Base-by-base conservation (phyloP, 2,797 vertebrate species). In the Propithecus perrieri region DNA sequence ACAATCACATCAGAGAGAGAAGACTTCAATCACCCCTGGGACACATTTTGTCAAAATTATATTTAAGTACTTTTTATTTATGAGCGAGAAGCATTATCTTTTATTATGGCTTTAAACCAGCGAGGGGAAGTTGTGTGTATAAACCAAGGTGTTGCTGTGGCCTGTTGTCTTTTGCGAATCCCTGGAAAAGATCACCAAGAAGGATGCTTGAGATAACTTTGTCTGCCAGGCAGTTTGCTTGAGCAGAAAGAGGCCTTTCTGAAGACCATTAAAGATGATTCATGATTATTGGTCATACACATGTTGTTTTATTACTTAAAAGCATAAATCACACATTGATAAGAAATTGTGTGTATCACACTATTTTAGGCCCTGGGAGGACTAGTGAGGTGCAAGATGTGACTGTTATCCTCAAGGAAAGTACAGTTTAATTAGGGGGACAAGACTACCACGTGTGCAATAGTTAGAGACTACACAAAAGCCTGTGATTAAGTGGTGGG, bases 1-100 rank as follows among this genome's bases (percentile, higher is more conserved):
- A 96, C 69, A 85, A 94, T 95, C 94, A 94, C 76, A 97, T 79
- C 76, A 84, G 55, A 95, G 71, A 94, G 78, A 90, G 91, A 94
- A 89, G 92, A 85, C 92, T 96, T 97, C 92, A 95, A 35, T 97
- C 65, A 94, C 63, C 50, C 67, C 63, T 69, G 43, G 55, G 92
- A 98, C 46, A 75, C 78, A 93, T 95, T 97, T 96, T 96, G 72
- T 96, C 93, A 96, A 97, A 97, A 97, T 97, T 96, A 79, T 96
- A 96, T 94, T 94, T 97, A 96, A 96, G 93, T 72, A 85, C 96
- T 95, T 93, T 95, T 97, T 97, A 94, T 95, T 97, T 96, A 94
- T 57, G 81, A 94, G 65, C 1, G 33, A 96, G 90, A 95, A 84
- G 88, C 97, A 93, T 96, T 96, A 93, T 94, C 89, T 96, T 97